phyloP scores from a whole-genome alignment of 2,888 invertebrate genomes.

The Drosophila borealis region DNA sequence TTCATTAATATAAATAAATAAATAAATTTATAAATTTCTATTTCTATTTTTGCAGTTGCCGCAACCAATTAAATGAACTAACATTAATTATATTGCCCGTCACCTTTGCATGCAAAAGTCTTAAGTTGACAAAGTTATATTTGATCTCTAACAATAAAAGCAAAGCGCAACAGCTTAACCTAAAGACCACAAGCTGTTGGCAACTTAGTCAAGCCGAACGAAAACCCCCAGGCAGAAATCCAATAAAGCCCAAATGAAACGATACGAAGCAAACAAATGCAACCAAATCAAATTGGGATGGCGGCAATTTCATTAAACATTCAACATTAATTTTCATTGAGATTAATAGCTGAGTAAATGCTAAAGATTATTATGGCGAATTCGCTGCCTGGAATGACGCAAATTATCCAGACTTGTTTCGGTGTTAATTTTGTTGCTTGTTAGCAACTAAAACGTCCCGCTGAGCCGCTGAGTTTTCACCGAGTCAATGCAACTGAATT shows the following conservation, averaged over 20 bases:
- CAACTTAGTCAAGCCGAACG: slow-evolving; percentile 29
- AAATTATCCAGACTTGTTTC: slow-evolving; percentile 46
- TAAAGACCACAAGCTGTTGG: slow-evolving; percentile 49
- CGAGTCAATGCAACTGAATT: slow-evolving; percentile 52
- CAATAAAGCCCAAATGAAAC: slow-evolving; percentile 1
- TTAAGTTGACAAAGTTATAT: slow-evolving; percentile 56
- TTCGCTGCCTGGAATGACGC: slow-evolving; percentile 26
- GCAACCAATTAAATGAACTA: no score
- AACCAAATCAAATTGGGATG: slow-evolving; percentile 42
- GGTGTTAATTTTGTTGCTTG: slow-evolving; percentile 57
- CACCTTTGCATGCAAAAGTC: slow-evolving; percentile 5
- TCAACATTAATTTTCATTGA: slow-evolving; percentile 78
- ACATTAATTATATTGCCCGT: no score
- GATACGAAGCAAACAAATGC: slow-evolving; percentile 24
- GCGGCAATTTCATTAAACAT: slow-evolving; percentile 63
- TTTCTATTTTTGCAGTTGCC: no score
- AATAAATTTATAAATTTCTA: no score
- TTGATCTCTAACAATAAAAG: slow-evolving; percentile 63
- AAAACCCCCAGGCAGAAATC: slow-evolving; percentile 15
- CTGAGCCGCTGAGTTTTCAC: slow-evolving; percentile 23
- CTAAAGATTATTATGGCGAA: slow-evolving; percentile 69
- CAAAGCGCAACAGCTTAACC: slow-evolving; percentile 66
- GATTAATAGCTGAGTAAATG: slow-evolving; percentile 81
- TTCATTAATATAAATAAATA: no score
- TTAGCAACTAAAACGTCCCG: slow-evolving; percentile 32